phyloP scores from a whole-genome alignment of 2,888 invertebrate genomes.

The Abrostola tripartita region DNA sequence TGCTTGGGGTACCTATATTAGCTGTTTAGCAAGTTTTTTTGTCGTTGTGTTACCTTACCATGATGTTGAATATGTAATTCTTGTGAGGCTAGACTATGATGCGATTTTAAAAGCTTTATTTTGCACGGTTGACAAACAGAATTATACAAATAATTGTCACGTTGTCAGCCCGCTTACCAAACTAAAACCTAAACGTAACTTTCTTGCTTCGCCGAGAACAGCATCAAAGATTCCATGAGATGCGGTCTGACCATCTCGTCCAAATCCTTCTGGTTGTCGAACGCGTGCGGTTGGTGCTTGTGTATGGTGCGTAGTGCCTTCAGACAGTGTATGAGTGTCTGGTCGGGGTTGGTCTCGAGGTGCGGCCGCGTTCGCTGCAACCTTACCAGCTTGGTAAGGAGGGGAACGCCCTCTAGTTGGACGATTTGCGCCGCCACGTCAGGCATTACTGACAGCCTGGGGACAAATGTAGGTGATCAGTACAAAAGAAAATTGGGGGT shows the following conservation, averaged over 20 bases:
- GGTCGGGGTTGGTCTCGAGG: constrained; percentile 78
- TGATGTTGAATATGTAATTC: too few relatives aligned
- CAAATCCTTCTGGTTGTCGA: constrained; percentile 88
- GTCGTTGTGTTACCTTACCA: too few relatives aligned
- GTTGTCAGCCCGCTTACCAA: neutral
- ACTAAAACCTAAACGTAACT: constrained; percentile 84
- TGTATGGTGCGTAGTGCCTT: constrained; percentile 83
- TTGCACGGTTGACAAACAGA: too few relatives aligned
- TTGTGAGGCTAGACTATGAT: too few relatives aligned
- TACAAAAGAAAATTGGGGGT: neutral
- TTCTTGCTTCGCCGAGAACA: constrained; percentile 93
- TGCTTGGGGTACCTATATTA: too few relatives aligned
- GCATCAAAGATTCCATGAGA: constrained; percentile 93
- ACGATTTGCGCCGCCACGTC: constrained; percentile 91
- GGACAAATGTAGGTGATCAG: constrained; percentile 19
- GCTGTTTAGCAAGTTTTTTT: too few relatives aligned
- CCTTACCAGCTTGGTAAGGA: constrained; percentile 91
- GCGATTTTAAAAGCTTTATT: too few relatives aligned
- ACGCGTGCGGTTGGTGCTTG: constrained; percentile 80
- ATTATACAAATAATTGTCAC: neutral
- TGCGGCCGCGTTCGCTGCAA: constrained; percentile 77
- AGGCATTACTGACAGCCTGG: constrained; percentile 90
- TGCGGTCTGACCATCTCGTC: constrained; percentile 92
- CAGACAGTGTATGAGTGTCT: constrained; percentile 82
- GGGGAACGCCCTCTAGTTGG: constrained; percentile 90